Base-by-base conservation (phyloP, 2,888 invertebrate genomes). In the Glyphotaelius pellucidus region DNA sequence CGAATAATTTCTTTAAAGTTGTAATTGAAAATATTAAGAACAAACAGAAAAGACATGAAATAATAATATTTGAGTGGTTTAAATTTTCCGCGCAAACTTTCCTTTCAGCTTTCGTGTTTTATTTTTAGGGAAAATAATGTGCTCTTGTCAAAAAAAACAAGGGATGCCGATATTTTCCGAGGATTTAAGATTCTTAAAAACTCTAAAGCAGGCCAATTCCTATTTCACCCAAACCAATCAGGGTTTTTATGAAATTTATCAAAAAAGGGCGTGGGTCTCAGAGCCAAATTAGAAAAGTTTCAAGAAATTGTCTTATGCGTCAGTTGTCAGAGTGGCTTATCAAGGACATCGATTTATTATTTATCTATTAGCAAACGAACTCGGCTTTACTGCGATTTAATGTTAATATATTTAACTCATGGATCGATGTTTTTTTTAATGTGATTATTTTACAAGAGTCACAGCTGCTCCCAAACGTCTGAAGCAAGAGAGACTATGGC, bases 81-180 rank as follows among this genome's bases (percentile, higher is more conserved):
- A 67, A 67, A 67, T 52, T 67, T 25, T n/a, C 67, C 25, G 25
- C 9, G 9, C 7, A 67, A 67, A 67, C 67, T 67, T 67, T 67
- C 9, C 67, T 67, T 67, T 67, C 9, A 67, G n/a, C 1, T n/a
- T n/a, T 67, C 67, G n/a, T 67, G 67, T 67, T 67, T 67, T 67
- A 67, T 67, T 67, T 67, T 67, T 67, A n/a, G 67, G n/a, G 67
- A 67, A 67, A 67, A 67, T 67, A 67, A 67, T 67, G 67, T 67
- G 25, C 67, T 67, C n/a, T 67, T 67, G 67, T 67, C 25, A 67
- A 67, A 67, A 67, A 67, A 67, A 67, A 67, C 19, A 67, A 67
- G 67, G n/a, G 1, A 25, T 67, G 67, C 25, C 67, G 7, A 67
- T 67, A 67, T 67, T 67, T 67, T n/a, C 11, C 25, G 2, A 25